Conservation (phyloP, 2,888 invertebrate genomes). For the Timema cristinae region DNA sequence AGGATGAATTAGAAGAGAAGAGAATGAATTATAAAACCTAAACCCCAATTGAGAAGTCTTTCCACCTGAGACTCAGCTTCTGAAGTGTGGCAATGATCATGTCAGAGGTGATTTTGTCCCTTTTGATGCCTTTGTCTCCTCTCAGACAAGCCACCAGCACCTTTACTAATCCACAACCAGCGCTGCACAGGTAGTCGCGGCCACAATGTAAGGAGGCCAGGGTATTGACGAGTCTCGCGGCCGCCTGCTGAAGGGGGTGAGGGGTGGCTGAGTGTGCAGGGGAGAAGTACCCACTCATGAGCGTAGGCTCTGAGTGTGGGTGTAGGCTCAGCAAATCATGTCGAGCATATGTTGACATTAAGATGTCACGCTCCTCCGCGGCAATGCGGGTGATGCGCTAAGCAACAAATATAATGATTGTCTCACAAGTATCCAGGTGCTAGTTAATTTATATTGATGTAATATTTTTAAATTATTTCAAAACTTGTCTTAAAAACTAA, state of each 20-base stretch:
- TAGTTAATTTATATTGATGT: too few species aligned
- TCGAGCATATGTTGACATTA: conserved; percentile 44
- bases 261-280: conserved; percentile 40
- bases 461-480: too few species aligned
- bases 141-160: conserved; percentile 41
- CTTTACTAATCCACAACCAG: conserved; percentile 34
- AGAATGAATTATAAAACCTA: background rate
- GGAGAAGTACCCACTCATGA: conserved; percentile 31
- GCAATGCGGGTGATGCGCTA: conserved; percentile 46
- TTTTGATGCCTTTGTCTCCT: conserved; percentile 36
- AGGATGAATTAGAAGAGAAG: too few species aligned
- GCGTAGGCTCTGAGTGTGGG: background rate
- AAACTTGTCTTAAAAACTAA: too few species aligned
- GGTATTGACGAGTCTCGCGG: conserved; percentile 58
- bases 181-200: conserved; percentile 49
- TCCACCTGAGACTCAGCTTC: conserved; percentile 58
- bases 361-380: conserved; percentile 42
- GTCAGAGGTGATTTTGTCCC: conserved; percentile 53
- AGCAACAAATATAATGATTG: too few species aligned
- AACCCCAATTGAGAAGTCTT: background rate
- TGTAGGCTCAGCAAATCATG: conserved; percentile 47
- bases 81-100: conserved; percentile 63
- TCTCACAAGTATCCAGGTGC: too few species aligned
- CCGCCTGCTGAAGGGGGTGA: conserved; percentile 51
- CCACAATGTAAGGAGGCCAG: conserved; percentile 59